Percentiles rank a stretch among this genome's conserved stretches.
These are phyloP conservation scores for Drosophila pruinosa DNA, from an alignment of 1,140 invertebrate genomes.

Conservation along the genomic window DNA sequence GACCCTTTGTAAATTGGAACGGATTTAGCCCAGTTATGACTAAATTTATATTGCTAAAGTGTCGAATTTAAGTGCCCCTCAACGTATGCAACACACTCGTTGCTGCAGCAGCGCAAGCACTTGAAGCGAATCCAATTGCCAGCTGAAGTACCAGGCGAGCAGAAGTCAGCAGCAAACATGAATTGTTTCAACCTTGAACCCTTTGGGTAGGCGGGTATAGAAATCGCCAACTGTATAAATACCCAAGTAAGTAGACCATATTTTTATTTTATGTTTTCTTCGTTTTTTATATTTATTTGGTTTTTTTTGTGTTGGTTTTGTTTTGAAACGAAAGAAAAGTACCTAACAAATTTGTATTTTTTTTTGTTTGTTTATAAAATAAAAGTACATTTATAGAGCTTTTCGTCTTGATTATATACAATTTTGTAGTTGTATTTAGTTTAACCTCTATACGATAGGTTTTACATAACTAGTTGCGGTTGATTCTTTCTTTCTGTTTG, in stretches of 20 bases:
- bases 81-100: no score
- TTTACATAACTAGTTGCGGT: constrained; percentile 62
- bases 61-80: no score
- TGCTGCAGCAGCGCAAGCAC: background rate
- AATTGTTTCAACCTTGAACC: no score
- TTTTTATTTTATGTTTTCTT: constrained; percentile 41
- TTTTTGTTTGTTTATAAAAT: constrained; percentile 64
- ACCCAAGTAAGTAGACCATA: background rate
- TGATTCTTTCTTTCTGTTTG: constrained; percentile 41
- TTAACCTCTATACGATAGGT: constrained; percentile 63
- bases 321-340: constrained; percentile 63
- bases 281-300: constrained; percentile 54
- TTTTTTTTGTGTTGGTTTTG: constrained; percentile 49
- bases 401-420: constrained; percentile 41
- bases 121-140: background rate
- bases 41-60: no score
- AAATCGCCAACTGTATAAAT: no score
- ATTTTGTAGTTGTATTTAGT: constrained; percentile 49
- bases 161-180: background rate
- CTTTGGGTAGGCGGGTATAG: no score
- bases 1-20: no score
- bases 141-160: background rate
- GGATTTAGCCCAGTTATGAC: no score
- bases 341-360: constrained; percentile 58
- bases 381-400: constrained; percentile 63